Evolutionary conservation across 2,113 vertebrate genomes (phyloP).

Genomic region (Cynopterus brachyotis): DNA sequence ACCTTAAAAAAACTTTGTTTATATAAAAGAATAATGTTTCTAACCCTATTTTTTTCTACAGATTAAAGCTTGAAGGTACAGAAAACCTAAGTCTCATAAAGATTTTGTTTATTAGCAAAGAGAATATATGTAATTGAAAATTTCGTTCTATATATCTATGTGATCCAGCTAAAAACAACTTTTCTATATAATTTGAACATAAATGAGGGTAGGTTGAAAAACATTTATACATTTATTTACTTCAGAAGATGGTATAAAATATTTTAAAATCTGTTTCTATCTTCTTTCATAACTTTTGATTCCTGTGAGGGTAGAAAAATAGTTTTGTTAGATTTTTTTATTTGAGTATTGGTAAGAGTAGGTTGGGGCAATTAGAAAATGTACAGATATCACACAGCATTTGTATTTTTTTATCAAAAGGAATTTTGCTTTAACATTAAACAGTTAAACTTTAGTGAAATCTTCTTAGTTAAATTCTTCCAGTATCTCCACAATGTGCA

Average conservation of each 20-base stretch:
- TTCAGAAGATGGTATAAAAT: neutral
- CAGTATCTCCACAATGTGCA: slow-evolving; percentile 10
- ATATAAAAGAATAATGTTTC: neutral
- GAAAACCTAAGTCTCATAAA: neutral
- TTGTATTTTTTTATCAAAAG: neutral
- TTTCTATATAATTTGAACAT: neutral
- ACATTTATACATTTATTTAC: neutral
- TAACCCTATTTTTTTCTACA: neutral
- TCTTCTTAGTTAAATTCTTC: neutral
- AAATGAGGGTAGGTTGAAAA: neutral
- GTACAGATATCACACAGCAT: neutral
- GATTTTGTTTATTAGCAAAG: neutral
- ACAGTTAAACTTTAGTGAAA: neutral
- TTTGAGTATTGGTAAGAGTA: neutral
- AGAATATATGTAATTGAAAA: neutral
- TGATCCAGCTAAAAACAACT: neutral
- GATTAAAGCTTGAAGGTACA: neutral
- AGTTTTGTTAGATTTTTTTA: neutral
- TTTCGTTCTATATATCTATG: neutral
- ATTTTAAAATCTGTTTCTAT: slow-evolving; percentile 17
- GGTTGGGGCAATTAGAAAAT: neutral
- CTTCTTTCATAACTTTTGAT: neutral
- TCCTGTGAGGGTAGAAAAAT: neutral
- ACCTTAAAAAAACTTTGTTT: neutral
- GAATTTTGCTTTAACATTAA: neutral